Base-by-base conservation (phyloP, 2,113 vertebrate genomes). In the Sylvia atricapilla region DNA sequence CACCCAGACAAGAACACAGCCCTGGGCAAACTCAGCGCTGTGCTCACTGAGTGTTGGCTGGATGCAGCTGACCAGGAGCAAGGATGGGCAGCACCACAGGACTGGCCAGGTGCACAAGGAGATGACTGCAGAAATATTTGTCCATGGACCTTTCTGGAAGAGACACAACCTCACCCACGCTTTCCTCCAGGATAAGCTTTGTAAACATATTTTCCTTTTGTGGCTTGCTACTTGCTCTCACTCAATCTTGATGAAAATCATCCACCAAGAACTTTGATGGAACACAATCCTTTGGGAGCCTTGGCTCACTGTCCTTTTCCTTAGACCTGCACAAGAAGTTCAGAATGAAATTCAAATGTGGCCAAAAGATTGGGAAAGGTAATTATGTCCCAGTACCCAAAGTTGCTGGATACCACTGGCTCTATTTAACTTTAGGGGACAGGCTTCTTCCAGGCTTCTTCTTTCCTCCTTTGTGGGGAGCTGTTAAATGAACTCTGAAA, bases 251-350 rank as follows among this genome's bases (percentile, higher is more conserved):
- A 0, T 35, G n/a, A 44, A n/a, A 15, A 30, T 43, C 31, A 35
- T 33, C 16, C 55, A 66, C 23, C 10, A 2, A 55, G 13, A 52
- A 3, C 24, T 78, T 8, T 6, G 15, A 60, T 28, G 60, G 18
- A 73, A 59, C 4, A 6, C 0, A 0, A 39, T 24, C 8, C 22
- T 80, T 63, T n/a, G 37, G 35, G 35, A 84, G 15, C 37, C 41
- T 69, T 69, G 55, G 20, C 35, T 77, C 56, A 24, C 10, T 11
- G 8, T 67, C 23, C 7, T 28, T 92, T 68, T 50, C 28, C 11
- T 79, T 44, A 35, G 17, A 56, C 9, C 43, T 67, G 24, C 43
- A 53, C 19, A n/a, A 27, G 8, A 47, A 19, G 13, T 58, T 79
- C 28, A 50, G 35, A 64, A 43, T 18, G 14, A 68, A 80, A 44